Evolutionary conservation across 2,888 invertebrate genomes (phyloP).

Genomic region (Syritta pipiens): DNA sequence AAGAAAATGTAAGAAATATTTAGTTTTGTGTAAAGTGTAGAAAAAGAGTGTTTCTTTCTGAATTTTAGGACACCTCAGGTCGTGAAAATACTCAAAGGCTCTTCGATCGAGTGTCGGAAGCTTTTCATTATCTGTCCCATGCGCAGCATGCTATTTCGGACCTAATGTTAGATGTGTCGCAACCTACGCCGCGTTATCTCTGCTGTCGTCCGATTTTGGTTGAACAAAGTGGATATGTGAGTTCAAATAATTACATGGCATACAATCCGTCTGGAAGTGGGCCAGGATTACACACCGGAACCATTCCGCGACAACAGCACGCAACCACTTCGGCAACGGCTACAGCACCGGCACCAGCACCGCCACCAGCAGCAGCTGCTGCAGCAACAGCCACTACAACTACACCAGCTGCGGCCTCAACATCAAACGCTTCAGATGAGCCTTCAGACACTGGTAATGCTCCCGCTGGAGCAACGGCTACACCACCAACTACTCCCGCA

Average conservation of each 20-base stretch:
- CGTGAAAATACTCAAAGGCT: constrained; percentile 83
- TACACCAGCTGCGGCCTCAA: constrained; percentile 67
- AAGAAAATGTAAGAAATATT: constrained; percentile 73
- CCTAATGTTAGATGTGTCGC: constrained; percentile 86
- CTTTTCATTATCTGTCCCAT: constrained; percentile 92
- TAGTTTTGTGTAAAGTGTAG: not conserved
- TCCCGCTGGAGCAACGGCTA: constrained; percentile 33
- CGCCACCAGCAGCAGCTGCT: too few relatives aligned
- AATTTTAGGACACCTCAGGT: constrained; percentile 78
- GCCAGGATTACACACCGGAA: constrained; percentile 51
- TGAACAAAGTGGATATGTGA: constrained; percentile 82
- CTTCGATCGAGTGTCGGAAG: constrained; percentile 87
- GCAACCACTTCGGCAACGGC: constrained; percentile 60
- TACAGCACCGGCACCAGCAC: constrained; percentile 68
- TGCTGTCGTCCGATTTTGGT: constrained; percentile 86
- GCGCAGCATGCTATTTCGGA: constrained; percentile 94
- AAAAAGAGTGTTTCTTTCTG: constrained; percentile 72
- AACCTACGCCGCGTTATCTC: constrained; percentile 85
- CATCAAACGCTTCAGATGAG: constrained; percentile 58
- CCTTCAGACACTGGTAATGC: constrained; percentile 34
- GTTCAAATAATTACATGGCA: constrained; percentile 76
- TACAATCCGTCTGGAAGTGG: constrained; percentile 60
- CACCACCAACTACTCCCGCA: constrained; percentile 48
- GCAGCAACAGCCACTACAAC: constrained; percentile 39
- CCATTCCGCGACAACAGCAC: constrained; percentile 62